A percentile compares a stretch with the other conserved stretches of the same genome.
These are phyloP conservation scores for Belonocnema kinseyi DNA, from an alignment of 1,140 invertebrate genomes.

Conservation along the genomic window DNA sequence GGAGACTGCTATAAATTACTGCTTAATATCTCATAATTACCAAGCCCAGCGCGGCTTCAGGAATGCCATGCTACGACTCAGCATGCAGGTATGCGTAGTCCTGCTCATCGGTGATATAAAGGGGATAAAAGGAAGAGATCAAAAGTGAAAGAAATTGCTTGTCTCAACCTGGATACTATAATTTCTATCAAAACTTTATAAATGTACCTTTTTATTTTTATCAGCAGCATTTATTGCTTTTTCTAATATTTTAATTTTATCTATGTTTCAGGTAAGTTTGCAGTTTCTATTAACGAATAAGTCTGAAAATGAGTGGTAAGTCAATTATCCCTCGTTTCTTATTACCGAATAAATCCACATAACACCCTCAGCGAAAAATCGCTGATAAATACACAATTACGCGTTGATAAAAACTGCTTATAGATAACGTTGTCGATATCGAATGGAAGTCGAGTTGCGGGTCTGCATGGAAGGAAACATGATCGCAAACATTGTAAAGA, in stretches of 20 bases:
- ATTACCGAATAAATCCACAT: too few species aligned
- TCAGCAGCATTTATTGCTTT: neutral
- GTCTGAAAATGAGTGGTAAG: neutral
- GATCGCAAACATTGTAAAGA: neutral
- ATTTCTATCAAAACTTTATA: neutral
- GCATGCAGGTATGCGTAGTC: constrained; percentile 25
- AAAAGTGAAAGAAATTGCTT: constrained; percentile 24
- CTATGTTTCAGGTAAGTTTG: constrained; percentile 13
- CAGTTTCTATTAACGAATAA: neutral
- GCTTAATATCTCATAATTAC: constrained; percentile 31
- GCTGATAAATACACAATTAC: neutral
- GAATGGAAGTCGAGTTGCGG: constrained; percentile 13
- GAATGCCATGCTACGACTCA: constrained; percentile 27
- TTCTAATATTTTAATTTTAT: neutral
- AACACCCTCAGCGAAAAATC: too few species aligned
- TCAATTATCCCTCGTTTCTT: neutral
- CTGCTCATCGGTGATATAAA: constrained; percentile 27
- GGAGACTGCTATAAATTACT: constrained; percentile 31
- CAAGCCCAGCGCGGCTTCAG: constrained; percentile 22
- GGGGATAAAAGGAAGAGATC: constrained; percentile 17
- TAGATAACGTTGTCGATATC: constrained; percentile 19
- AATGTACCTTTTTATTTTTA: neutral
- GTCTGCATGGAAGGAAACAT: constrained; percentile 2
- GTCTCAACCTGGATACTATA: constrained; percentile 6
- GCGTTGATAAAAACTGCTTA: constrained; percentile 3